Evolutionary conservation across 2,113 vertebrate species (phyloP), one percentile per base, ranked within the genome.

Genomic region (Cololabis saira): DNA sequence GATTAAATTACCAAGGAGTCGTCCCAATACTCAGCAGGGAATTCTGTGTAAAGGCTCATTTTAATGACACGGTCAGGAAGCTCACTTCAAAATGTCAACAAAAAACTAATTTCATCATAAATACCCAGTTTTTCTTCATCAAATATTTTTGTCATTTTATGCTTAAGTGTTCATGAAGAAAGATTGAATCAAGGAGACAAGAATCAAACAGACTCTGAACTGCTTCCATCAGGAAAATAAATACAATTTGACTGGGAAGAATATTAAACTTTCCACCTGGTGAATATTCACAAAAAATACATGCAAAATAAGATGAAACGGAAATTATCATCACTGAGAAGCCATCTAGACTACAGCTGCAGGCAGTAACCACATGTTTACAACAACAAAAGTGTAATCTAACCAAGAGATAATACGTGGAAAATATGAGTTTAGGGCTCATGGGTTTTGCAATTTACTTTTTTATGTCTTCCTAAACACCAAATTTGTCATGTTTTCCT

Each of bases 261-360:
- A 47, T 33, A 45, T 58, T 16, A 65, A 73, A 70, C 22, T 41
- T 22, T 18, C 16, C 13, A 66, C 24, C 24, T 27, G 24, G 24
- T 27, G 24, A 27, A 27, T 27, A 27, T 27, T 27, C 24, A 2
- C 3, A 5, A 22, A 40, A 42, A 21, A 48, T 2, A 24, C 37
- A 22, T 3, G 12, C 13, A 43, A 56, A 49, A 30, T 40, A 5
- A 27, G 24, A 41, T 40, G 12, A 22, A 51, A 33, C 47, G n/a
- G 18, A 52, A 21, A 16, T 44, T 3, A 12, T 50, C 0, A 1
- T 0, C 2, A 8, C 42, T 55, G 18, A 50, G 42, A 76, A 50
- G 6, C 12, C 24, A 51, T 2, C 30, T 3, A 30, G 19, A 12
- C 10, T 7, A 37, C 33, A 37, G 33, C 10, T 7, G 33, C 33